Percentiles rank a stretch among this genome's conserved stretches.
These are phyloP conservation scores for Lottia gigantea DNA, from an alignment of 2,888 invertebrate species.

Conservation along the genomic window DNA sequence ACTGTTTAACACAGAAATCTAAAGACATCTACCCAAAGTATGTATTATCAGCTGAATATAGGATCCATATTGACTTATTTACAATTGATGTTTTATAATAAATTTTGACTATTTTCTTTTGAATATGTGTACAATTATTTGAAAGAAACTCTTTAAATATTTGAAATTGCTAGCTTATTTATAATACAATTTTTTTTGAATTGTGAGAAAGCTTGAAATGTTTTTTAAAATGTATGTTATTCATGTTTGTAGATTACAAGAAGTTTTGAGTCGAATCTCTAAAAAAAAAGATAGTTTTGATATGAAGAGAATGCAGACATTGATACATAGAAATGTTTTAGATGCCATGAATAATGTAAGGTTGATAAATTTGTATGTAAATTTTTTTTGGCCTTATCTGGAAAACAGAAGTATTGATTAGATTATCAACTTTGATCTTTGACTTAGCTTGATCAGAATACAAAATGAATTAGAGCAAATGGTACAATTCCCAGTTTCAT, in stretches of 20 bases:
- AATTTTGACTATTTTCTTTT: not conserved
- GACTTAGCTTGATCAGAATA: too few species aligned
- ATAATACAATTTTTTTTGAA: not conserved
- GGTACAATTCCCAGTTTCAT: too few species aligned
- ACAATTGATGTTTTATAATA: too few species aligned
- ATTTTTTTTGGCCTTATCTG: too few species aligned
- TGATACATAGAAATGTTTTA: constrained; percentile 76
- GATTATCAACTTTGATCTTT: too few species aligned
- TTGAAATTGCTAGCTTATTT: not conserved
- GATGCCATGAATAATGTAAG: constrained; percentile 60
- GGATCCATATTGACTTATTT: too few species aligned
- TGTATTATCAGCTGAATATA: constrained; percentile 12
- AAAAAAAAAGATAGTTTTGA: constrained; percentile 72
- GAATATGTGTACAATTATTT: not conserved
- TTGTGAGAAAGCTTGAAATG: not conserved
- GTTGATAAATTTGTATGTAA: not conserved
- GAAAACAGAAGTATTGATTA: not conserved
- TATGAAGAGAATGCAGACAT: constrained; percentile 79
- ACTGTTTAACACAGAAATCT: constrained; percentile 79
- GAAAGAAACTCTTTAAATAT: not conserved
- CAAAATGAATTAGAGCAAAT: too few species aligned
- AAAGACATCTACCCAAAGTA: constrained; percentile 73
- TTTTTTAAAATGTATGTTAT: not conserved
- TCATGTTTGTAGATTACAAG: constrained; percentile 66
- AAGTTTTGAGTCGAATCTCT: constrained; percentile 47